phyloP scores from a whole-genome alignment of 2,797 vertebrate genomes.

The Falco biarmicus region DNA sequence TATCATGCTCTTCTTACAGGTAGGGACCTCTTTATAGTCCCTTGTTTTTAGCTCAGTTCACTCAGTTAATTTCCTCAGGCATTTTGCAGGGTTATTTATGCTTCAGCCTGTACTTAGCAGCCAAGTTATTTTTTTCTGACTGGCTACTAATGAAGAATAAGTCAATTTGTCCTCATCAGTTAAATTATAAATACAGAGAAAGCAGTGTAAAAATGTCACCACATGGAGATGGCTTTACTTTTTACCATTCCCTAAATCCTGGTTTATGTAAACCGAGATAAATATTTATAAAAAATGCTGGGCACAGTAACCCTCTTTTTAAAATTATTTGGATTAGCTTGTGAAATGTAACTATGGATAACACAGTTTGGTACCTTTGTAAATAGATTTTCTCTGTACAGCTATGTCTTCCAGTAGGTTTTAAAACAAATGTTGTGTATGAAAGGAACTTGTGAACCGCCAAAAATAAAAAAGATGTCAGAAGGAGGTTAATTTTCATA shows the following conservation, averaged over 20 bases:
- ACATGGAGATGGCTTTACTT: conserved; percentile 49
- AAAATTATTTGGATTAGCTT: conserved; percentile 67
- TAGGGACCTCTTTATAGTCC: neutral
- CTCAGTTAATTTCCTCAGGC: neutral
- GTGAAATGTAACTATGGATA: conserved; percentile 65
- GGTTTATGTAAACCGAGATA: conserved; percentile 62
- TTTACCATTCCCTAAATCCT: conserved; percentile 66
- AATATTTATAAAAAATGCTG: conserved; percentile 70
- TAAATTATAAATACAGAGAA: conserved; percentile 46
- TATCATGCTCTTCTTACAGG: neutral
- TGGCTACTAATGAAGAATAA: conserved; percentile 58
- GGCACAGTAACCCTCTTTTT: conserved; percentile 49
- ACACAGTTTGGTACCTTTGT: conserved; percentile 46
- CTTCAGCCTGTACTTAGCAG: conserved; percentile 25
- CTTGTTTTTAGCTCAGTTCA: neutral
- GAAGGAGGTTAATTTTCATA: conserved; percentile 23
- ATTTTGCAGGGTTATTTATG: conserved; percentile 28
- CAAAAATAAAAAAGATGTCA: neutral
- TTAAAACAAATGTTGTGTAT: conserved; percentile 41
- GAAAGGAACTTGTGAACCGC: conserved; percentile 5
- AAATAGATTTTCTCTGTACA: conserved; percentile 29
- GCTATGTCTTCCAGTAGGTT: conserved; percentile 1
- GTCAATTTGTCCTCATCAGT: conserved; percentile 51
- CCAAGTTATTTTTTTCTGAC: conserved; percentile 39
- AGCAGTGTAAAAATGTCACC: conserved; percentile 49